phyloP scores from a whole-genome alignment of 1,140 invertebrate genomes.

The Micrasema minimum region DNA sequence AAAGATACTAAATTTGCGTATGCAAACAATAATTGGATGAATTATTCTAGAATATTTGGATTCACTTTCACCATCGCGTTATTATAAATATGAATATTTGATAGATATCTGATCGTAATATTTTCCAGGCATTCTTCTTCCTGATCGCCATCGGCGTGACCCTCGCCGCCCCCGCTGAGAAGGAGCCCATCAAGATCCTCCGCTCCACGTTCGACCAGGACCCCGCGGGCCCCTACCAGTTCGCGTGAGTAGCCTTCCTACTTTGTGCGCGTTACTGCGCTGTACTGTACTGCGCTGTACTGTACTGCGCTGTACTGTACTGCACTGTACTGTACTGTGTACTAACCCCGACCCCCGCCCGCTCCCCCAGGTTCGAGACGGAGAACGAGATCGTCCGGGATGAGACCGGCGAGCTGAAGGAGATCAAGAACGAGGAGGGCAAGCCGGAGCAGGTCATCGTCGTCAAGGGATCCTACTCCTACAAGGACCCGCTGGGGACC shows the following conservation, averaged over 20 bases:
- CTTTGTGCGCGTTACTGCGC: too few species aligned
- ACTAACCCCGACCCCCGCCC: too few species aligned
- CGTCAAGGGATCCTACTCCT: conserved; percentile 55
- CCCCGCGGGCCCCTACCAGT: conserved; percentile 59
- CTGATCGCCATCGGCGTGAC: conserved; percentile 59
- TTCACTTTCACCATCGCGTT: too few species aligned
- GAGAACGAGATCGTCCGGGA: conserved; percentile 58
- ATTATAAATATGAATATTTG: too few species aligned
- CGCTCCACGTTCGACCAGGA: conserved; percentile 58
- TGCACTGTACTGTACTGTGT: too few species aligned
- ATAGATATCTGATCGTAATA: conserved; percentile 3
- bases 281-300: too few species aligned
- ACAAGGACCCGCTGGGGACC: conserved; percentile 45
- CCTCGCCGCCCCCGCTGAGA: conserved; percentile 48
- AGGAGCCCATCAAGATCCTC: conserved; percentile 56
- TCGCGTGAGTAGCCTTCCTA: conserved; percentile 54
- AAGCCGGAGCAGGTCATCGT: conserved; percentile 61
- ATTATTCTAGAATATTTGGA: too few species aligned
- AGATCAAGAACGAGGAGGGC: conserved; percentile 61
- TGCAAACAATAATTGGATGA: too few species aligned
- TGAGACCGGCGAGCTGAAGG: conserved; percentile 60
- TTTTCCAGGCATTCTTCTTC: conserved; percentile 54
- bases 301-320: too few species aligned
- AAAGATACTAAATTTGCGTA: too few species aligned
- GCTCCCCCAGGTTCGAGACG: conserved; percentile 60